These are phyloP conservation scores for Willisornis vidua DNA, from an alignment of 2,113 vertebrate species.

Conservation along the genomic window DNA sequence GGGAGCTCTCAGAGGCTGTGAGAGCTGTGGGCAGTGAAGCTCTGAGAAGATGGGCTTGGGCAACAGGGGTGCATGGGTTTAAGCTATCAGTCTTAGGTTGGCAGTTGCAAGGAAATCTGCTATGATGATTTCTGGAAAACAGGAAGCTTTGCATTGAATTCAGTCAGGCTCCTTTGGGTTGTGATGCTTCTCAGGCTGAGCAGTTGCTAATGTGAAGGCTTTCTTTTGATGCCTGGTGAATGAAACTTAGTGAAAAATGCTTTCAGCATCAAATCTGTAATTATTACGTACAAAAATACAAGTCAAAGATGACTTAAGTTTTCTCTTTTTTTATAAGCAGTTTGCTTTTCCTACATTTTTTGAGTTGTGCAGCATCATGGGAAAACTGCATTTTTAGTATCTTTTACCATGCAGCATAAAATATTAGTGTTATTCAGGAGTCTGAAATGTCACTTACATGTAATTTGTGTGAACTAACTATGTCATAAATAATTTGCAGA, in stretches of 20 bases:
- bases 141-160: background rate
- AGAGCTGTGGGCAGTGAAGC: slow-evolving; percentile 67
- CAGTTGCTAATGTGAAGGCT: slow-evolving; percentile 25
- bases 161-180: background rate
- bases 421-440: background rate
- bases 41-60: slow-evolving; percentile 58
- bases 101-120: slow-evolving; percentile 73
- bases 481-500: background rate
- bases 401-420: background rate
- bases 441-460: background rate
- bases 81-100: slow-evolving; percentile 69
- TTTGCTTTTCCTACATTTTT: background rate
- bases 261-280: background rate
- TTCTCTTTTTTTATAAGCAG: background rate
- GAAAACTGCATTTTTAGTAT: background rate
- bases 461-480: background rate
- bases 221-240: background rate
- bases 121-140: slow-evolving; percentile 15
- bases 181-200: slow-evolving; percentile 1
- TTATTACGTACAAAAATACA: background rate
- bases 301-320: background rate
- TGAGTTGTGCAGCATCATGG: background rate
- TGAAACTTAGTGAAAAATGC: background rate
- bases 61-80: slow-evolving; percentile 75
- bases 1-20: slow-evolving; percentile 42